phyloP scores from a whole-genome alignment of 2,113 vertebrate genomes.

The Falcunculus frontatus region DNA sequence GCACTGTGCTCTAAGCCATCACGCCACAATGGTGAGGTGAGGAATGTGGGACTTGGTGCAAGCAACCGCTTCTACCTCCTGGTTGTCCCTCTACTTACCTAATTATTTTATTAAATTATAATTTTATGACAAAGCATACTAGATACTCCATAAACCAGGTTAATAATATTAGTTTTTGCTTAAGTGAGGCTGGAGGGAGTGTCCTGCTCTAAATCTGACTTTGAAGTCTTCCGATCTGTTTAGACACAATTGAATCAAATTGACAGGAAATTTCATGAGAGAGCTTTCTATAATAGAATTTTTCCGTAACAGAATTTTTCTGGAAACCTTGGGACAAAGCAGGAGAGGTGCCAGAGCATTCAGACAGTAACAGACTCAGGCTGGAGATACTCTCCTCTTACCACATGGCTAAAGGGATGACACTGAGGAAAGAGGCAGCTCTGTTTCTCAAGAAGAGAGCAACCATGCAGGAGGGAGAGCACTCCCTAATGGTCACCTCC shows the following conservation, averaged over 20 bases:
- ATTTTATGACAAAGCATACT: background rate
- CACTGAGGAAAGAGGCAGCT: background rate
- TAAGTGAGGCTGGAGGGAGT: slow-evolving; percentile 2
- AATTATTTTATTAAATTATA: slow-evolving; percentile 28
- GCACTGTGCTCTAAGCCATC: background rate
- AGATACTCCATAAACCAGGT: background rate
- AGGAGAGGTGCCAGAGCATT: background rate
- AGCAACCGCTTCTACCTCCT: background rate
- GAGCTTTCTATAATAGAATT: slow-evolving; percentile 33
- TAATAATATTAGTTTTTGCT: slow-evolving; percentile 13
- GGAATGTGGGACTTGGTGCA: background rate
- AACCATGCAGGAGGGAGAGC: background rate
- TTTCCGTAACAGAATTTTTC: slow-evolving; percentile 14
- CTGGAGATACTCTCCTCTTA: background rate
- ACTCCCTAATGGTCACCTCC: background rate
- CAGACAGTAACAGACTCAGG: background rate
- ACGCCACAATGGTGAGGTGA: background rate
- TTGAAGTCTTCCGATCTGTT: slow-evolving; percentile 37
- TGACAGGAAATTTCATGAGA: slow-evolving; percentile 41
- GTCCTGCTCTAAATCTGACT: slow-evolving; percentile 48
- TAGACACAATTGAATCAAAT: slow-evolving; percentile 35
- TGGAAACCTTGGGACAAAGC: background rate
- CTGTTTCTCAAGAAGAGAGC: background rate
- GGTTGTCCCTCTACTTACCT: background rate
- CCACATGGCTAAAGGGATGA: background rate